Evolutionary conservation across 2,888 invertebrate genomes (phyloP), one percentile per base, ranked within the genome.

Genomic region (Meiosimyza platycephala): DNA sequence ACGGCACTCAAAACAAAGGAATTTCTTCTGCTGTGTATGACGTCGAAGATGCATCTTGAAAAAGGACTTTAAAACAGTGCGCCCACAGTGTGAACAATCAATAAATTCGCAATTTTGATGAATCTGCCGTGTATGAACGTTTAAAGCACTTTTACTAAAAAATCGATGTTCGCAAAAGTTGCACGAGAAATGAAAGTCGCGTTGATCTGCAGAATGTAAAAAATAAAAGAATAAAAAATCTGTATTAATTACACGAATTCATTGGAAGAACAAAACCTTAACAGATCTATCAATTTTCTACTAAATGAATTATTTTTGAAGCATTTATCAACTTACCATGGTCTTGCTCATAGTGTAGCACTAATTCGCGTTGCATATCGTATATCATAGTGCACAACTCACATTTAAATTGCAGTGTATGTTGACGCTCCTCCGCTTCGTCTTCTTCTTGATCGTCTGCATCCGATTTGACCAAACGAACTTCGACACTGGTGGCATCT

Each of bases 1-100:
- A 79, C 79, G 79, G 59, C 79, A 79, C n/a, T 77, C 74, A 51
- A 74, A 72, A 15, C 79, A 79, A 2, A 78, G 71, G 22, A 74
- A 78, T 9, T 72, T 64, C 9, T 74, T 66, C 6, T 68, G 48
- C 18, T 74, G 66, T 7, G 64, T 57, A 16, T 64, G 62, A 16
- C 74, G 72, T 16, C 22, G 55, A 12, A 66, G 50, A 28, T 76
- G 76, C 22, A 67, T 13, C 22, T 59, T 71, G 7, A 63, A 73
- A 28, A 74, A 74, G 1, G 72, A 64, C 40, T 74, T 73, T 6
- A 74, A 33, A 13, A 76, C 73, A 52, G 71, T 55, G 15, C 76
- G 72, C 4, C 76, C 76, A 51, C 76, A 76, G n/a, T 71, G 57
- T n/a, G 65, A 18, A 60, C 76, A 76, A 50, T 76, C 76, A 5